Evolutionary conservation across 37 sponge, comb jelly and placozoan genomes (phyloP).

Genomic region (Haliclona indistincta): DNA sequence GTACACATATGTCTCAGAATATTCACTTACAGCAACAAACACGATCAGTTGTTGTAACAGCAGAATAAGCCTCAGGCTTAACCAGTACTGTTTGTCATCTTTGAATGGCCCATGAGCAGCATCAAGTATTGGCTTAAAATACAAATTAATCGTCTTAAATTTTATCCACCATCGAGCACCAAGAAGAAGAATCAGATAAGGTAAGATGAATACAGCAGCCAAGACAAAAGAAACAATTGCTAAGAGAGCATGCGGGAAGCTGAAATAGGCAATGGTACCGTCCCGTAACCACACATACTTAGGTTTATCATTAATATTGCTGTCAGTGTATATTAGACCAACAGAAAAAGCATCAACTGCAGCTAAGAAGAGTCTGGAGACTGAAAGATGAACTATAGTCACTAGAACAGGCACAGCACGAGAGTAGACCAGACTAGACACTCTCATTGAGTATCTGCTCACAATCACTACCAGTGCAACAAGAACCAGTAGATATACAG

Average conservation of each 20-base stretch:
- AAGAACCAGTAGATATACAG: slow-evolving; percentile 28
- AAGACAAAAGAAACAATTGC: background rate
- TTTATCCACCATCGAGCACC: background rate
- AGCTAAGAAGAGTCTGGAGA: slow-evolving; percentile 18
- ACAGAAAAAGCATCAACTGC: slow-evolving; percentile 10
- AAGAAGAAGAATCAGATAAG: background rate
- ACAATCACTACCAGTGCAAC: background rate
- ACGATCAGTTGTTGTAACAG: background rate
- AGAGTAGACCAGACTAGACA: slow-evolving; percentile 7
- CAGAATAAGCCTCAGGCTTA: background rate
- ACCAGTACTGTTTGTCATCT: background rate
- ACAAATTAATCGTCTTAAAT: background rate
- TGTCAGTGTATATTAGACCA: slow-evolving; percentile 14
- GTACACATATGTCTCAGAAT: background rate
- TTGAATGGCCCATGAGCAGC: background rate
- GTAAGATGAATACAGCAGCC: background rate
- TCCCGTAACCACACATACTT: background rate
- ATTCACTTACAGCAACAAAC: background rate
- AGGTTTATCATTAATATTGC: too few relatives aligned
- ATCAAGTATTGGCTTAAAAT: background rate
- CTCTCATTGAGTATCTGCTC: background rate
- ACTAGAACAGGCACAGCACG: slow-evolving; percentile 45
- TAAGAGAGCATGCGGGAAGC: background rate
- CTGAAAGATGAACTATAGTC: slow-evolving; percentile 39
- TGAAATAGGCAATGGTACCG: background rate